Conservation (phyloP, 1,140 invertebrate genomes). For the Dendroctonus ponderosae region DNA sequence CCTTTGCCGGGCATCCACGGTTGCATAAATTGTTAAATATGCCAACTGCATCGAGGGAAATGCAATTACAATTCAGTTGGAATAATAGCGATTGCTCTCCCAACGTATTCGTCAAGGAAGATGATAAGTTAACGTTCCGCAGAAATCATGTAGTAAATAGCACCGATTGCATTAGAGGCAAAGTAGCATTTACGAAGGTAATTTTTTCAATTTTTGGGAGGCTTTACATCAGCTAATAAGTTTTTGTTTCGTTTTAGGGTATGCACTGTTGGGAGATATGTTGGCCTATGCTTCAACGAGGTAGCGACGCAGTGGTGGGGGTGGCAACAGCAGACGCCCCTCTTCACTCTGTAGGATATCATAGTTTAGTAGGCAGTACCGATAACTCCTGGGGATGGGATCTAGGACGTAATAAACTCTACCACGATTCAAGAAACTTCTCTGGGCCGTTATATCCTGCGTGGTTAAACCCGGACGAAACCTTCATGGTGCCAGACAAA, state of each 20-base stretch:
- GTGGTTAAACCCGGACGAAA: conserved; percentile 90
- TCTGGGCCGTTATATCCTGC: conserved; percentile 89
- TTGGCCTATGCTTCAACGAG: conserved; percentile 94
- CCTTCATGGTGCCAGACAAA: conserved; percentile 96
- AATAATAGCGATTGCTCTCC: conserved; percentile 95
- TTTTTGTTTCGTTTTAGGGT: conserved; percentile 54
- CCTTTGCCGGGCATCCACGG: conserved; percentile 81
- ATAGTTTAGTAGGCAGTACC: conserved; percentile 79
- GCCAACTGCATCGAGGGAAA: conserved; percentile 84
- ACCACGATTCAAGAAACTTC: conserved; percentile 88
- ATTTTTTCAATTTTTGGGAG: background rate
- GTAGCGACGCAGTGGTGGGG: conserved; percentile 98
- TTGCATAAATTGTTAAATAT: conserved; percentile 95
- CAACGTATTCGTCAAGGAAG: conserved; percentile 99
- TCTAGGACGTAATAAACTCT: conserved; percentile 89
- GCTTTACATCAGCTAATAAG: background rate
- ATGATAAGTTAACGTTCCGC: conserved; percentile 97
- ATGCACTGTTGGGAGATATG: conserved; percentile 97
- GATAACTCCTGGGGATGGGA: conserved; percentile 99
- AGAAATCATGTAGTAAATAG: conserved; percentile 98
- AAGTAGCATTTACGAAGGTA: conserved; percentile 84
- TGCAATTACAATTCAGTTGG: conserved; percentile 92
- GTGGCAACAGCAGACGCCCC: conserved; percentile 90
- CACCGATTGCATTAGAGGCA: conserved; percentile 97
- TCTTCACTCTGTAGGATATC: conserved; percentile 84